Conservation (phyloP, 1,140 invertebrate species). For the Ooceraea biroi region DNA sequence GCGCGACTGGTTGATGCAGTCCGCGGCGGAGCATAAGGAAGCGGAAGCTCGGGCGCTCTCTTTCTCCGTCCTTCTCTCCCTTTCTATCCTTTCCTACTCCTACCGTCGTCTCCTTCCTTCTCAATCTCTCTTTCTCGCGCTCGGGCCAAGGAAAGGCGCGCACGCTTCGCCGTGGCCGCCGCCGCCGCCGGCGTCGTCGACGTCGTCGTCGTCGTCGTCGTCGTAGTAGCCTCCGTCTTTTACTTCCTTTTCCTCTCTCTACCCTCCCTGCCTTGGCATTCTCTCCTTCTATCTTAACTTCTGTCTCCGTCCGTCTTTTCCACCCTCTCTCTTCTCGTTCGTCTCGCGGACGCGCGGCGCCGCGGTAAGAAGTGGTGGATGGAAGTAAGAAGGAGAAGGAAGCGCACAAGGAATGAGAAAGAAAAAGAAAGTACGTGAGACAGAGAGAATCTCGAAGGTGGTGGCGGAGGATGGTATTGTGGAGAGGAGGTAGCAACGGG, state of each 20-base stretch:
- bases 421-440: slow-evolving; percentile 54
- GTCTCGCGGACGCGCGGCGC: slow-evolving; percentile 49
- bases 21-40: slow-evolving; percentile 85
- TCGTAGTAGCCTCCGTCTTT: slow-evolving; percentile 74
- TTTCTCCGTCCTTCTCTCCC: slow-evolving; percentile 74
- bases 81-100: slow-evolving; percentile 67
- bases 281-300: slow-evolving; percentile 1
- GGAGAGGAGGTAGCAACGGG: slow-evolving; percentile 36
- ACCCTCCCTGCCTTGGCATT: slow-evolving; percentile 43
- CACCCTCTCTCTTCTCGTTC: not conserved
- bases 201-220: slow-evolving; percentile 65
- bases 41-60: slow-evolving; percentile 84
- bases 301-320: not conserved
- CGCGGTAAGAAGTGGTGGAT: slow-evolving; percentile 65
- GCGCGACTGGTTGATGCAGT: slow-evolving; percentile 86
- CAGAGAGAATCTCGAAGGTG: slow-evolving; percentile 52
- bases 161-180: slow-evolving; percentile 84
- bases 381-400: slow-evolving; percentile 64
- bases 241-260: slow-evolving; percentile 67
- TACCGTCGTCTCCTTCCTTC: slow-evolving; percentile 64
- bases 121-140: slow-evolving; percentile 63
- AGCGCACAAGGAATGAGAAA: slow-evolving; percentile 36
- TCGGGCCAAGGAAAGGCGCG: slow-evolving; percentile 84
- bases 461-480: slow-evolving; percentile 13
- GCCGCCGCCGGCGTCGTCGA: slow-evolving; percentile 78